Percentiles rank a stretch among this genome's conserved stretches.
Conservation (phyloP, 2,113 vertebrate genomes). For the Pardalotus punctatus region DNA sequence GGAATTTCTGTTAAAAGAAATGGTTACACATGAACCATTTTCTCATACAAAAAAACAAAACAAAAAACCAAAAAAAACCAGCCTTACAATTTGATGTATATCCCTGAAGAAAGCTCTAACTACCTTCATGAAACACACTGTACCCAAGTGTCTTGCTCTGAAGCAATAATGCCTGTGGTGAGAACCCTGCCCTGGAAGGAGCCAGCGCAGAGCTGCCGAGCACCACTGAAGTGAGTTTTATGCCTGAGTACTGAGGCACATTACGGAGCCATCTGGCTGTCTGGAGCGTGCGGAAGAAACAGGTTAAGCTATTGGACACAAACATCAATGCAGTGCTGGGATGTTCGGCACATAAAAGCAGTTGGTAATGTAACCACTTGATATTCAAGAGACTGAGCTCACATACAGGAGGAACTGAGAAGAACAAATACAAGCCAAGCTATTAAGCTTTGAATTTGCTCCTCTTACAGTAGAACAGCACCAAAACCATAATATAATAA, state of each 20-base stretch:
- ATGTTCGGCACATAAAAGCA: background rate
- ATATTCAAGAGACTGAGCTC: background rate
- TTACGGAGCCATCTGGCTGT: background rate
- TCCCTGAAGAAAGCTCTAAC: background rate
- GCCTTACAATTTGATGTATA: background rate
- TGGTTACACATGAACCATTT: background rate
- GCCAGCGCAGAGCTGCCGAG: background rate
- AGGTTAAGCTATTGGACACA: background rate
- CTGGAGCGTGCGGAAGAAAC: background rate
- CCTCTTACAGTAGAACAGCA: background rate
- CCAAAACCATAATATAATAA: background rate
- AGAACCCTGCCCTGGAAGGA: background rate
- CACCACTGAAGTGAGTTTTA: background rate
- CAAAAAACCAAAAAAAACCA: no score
- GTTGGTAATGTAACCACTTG: background rate
- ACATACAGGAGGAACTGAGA: background rate
- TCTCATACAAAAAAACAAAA: background rate
- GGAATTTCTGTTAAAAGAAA: background rate
- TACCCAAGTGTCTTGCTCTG: background rate
- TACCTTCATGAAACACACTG: background rate
- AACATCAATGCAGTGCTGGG: background rate
- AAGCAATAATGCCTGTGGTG: background rate
- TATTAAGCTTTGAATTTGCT: background rate
- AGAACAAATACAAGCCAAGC: background rate
- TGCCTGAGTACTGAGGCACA: accelerated